Evolutionary conservation across 2,113 vertebrate genomes (phyloP).

Genomic region (Eptesicus fuscus): DNA sequence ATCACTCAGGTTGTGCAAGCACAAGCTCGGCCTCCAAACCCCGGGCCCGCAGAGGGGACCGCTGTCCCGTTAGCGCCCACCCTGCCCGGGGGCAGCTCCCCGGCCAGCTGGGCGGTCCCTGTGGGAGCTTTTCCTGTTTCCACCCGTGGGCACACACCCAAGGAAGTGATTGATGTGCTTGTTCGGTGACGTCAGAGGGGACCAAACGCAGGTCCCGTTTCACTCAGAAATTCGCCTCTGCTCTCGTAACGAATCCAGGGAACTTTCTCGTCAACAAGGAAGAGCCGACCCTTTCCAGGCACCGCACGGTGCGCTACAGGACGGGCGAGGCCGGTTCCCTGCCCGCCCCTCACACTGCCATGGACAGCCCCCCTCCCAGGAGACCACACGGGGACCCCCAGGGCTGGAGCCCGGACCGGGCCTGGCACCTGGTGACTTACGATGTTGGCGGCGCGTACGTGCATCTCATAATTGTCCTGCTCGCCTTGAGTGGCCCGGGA

Average conservation of each 20-base stretch:
- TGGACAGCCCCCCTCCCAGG: not conserved
- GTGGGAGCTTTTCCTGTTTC: too few species aligned
- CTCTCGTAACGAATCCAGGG: fast-evolving
- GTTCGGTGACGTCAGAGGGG: not conserved
- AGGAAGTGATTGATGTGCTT: fast-evolving
- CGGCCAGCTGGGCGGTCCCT: fast-evolving
- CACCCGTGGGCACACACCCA: fast-evolving
- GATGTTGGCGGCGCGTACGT: slow-evolving; percentile 97
- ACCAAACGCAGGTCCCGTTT: not conserved
- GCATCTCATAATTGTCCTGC: slow-evolving; percentile 99
- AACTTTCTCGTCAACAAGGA: not conserved
- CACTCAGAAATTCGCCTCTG: fast-evolving
- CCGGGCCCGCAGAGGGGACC: not conserved
- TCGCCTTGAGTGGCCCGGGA: slow-evolving; percentile 95
- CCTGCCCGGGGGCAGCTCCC: fast-evolving
- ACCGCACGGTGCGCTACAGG: fast-evolving
- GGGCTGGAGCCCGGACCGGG: fast-evolving
- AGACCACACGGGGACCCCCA: not conserved
- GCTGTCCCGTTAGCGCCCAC: fast-evolving
- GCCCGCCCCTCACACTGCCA: not conserved
- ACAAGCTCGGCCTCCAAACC: not conserved
- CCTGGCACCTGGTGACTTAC: slow-evolving; percentile 81
- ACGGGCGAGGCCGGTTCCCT: fast-evolving
- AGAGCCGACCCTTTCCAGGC: not conserved
- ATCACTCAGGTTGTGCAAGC: fast-evolving